These are phyloP conservation scores for Cynocephalus volans DNA, from an alignment of 2,113 vertebrate genomes.

Conservation along the genomic window DNA sequence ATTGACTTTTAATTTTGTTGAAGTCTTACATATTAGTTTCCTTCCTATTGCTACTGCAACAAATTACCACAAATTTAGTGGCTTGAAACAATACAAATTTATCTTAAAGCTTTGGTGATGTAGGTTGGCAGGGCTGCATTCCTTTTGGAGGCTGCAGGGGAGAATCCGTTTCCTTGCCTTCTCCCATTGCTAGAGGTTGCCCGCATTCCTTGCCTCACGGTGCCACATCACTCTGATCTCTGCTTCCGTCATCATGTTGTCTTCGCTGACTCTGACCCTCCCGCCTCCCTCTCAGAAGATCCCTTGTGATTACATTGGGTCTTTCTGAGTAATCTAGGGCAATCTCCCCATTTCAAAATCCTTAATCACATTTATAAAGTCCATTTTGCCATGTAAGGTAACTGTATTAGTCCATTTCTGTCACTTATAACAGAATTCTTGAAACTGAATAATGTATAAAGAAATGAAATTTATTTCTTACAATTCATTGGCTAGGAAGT, in stretches of 20 bases:
- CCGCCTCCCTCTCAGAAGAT: neutral
- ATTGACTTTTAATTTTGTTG: slow-evolving; percentile 15
- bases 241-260: neutral
- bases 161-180: neutral
- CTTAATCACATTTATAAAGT: neutral
- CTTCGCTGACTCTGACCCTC: neutral
- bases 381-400: neutral
- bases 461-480: too few relatives aligned
- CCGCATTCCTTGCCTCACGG: neutral
- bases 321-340: neutral
- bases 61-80: neutral
- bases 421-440: too few relatives aligned
- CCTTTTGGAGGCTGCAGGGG: neutral
- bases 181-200: neutral
- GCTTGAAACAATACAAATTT: neutral
- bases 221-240: neutral
- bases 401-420: too few relatives aligned
- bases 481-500: too few relatives aligned
- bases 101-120: neutral
- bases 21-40: neutral
- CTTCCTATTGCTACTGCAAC: neutral
- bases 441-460: too few relatives aligned
- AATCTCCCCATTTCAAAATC: neutral
- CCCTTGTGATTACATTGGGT: neutral
- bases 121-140: neutral